Evolutionary conservation across 2,888 invertebrate species (phyloP).

Genomic region (Argyra leucocephala): DNA sequence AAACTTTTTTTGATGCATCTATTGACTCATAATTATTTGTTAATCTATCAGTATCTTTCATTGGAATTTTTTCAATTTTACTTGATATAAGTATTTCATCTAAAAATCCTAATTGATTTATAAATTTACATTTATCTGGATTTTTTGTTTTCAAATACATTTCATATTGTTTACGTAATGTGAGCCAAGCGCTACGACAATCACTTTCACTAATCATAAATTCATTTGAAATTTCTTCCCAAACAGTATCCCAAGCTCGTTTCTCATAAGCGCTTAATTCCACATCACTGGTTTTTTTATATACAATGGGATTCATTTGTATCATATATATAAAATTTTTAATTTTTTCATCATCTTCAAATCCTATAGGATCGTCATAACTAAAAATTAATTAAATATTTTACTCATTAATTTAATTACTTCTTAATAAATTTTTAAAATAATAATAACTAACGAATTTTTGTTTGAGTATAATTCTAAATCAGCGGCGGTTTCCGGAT

Average conservation of each 20-base stretch:
- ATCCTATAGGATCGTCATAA: neutral
- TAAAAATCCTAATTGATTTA: neutral
- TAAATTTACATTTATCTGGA: neutral
- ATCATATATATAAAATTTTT: neutral
- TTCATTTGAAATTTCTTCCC: neutral
- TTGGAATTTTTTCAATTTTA: neutral
- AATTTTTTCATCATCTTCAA: neutral
- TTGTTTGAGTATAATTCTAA: neutral
- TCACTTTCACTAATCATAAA: neutral
- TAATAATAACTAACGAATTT: neutral
- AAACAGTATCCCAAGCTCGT: neutral
- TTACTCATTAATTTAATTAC: no score
- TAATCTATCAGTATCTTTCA: neutral
- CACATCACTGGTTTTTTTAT: neutral
- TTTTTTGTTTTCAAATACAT: neutral
- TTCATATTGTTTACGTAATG: neutral
- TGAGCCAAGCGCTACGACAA: neutral
- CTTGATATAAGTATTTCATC: neutral
- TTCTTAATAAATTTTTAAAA: neutral
- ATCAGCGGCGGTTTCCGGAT: neutral
- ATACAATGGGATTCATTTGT: neutral
- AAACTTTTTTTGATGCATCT: neutral
- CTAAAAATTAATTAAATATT: neutral
- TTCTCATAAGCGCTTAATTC: neutral
- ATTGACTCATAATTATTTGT: neutral